Evolutionary conservation across 2,113 vertebrate genomes (phyloP), one percentile per base, ranked within the genome.

Genomic region (Fukomys damarensis): DNA sequence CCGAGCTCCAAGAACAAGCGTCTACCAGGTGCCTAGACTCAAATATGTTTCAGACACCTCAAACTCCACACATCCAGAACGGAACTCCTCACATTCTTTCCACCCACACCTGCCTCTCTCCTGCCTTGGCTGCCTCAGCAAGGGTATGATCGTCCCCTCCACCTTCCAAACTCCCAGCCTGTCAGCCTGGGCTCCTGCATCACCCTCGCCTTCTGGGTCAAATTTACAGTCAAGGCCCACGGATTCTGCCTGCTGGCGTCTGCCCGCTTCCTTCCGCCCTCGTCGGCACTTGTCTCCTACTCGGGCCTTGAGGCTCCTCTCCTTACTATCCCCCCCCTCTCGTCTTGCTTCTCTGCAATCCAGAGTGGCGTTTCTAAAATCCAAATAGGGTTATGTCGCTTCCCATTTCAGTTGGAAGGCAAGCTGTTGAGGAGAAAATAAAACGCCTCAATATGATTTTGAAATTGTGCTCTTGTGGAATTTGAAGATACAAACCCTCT

Each of bases 291-390:
- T 72, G 35, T 85, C 35, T 41, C 1, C 32, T 49, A 2, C 66
- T 26, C 38, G 52, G 38, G 68, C 63, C 28, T 80, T 66, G 30
- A 30, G 1, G 32, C 14, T 30, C 43, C 9, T 66, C 11, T 28
- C n/a, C n/a, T 88, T 30, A 7, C 13, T 70, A 12, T 7, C 58
- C 70, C n/a, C 32, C 20, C 52, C 56, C 65, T 82, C 79, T 59
- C 43, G 2, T 4, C 76, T 91, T 89, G 32, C 56, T 80, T 77
- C 43, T 68, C 65, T 52, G 41, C 46, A 46, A 86, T 38, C 70
- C 84, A 89, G 22, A 90, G 12, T 74, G 56, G 63, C 94, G 72
- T 91, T 97, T 96, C 77, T 84, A 32, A 94, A 86, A 52, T 96
- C 70, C 66, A 96, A 80, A 94, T 76, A 89, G 12, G 9, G 86